Conservation (phyloP, 2,888 invertebrate species). For the Tetrapedia diversipes region DNA sequence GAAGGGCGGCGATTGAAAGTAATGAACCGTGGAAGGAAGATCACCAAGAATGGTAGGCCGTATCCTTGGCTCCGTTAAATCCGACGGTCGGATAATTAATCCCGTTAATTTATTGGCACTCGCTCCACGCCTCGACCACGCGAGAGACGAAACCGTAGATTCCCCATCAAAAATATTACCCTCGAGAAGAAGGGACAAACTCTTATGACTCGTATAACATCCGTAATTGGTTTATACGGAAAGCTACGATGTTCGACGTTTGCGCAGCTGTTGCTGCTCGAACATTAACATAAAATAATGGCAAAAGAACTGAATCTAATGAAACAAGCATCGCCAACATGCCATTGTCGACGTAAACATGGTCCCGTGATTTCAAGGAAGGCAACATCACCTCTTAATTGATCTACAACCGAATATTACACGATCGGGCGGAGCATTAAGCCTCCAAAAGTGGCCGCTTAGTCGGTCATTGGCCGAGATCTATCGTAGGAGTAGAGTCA, state of each 20-base stretch:
- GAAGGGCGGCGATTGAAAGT: constrained; percentile 79
- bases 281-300: no score
- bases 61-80: constrained; percentile 59
- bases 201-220: not conserved
- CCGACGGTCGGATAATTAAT: constrained; percentile 69
- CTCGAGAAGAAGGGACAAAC: not conserved
- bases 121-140: constrained; percentile 38
- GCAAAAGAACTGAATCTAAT: not conserved
- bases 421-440: constrained; percentile 67
- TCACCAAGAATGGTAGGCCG: constrained; percentile 57
- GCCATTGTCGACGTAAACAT: no score
- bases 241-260: no score
- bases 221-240: constrained; percentile 4
- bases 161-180: not conserved
- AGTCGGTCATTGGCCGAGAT: constrained; percentile 76
- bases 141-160: constrained; percentile 24
- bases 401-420: constrained; percentile 80
- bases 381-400: constrained; percentile 72
- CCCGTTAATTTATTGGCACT: constrained; percentile 70
- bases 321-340: not conserved
- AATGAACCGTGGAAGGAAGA: constrained; percentile 78
- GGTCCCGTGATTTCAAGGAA: no score
- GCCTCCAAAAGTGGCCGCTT: constrained; percentile 69
- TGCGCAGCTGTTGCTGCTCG: no score
- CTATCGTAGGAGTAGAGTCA: constrained; percentile 72